Conservation (phyloP, 1,140 invertebrate genomes). For the Brachionus angularis region DNA sequence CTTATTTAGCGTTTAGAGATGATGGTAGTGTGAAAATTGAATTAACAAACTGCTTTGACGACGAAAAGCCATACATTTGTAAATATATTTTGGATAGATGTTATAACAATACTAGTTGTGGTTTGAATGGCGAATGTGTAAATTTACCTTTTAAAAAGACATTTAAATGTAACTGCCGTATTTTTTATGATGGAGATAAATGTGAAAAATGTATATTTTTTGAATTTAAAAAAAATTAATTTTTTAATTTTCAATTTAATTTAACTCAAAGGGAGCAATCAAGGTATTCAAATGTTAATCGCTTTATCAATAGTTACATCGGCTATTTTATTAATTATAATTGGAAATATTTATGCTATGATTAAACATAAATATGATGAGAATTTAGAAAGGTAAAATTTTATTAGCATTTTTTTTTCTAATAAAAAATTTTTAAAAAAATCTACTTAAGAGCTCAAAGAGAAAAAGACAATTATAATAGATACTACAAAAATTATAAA, state of each 20-base stretch:
- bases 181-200: slow-evolving; percentile 37
- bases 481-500: background rate
- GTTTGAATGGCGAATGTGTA: slow-evolving; percentile 16
- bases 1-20: slow-evolving; percentile 29
- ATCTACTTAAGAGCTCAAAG: too few relatives aligned
- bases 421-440: too few relatives aligned
- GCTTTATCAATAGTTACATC: slow-evolving; percentile 2
- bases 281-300: slow-evolving; percentile 34
- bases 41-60: slow-evolving; percentile 15
- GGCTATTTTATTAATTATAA: background rate
- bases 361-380: slow-evolving; percentile 1
- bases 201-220: slow-evolving; percentile 34
- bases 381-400: background rate
- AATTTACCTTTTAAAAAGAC: slow-evolving; percentile 17
- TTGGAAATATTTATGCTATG: background rate
- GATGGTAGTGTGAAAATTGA: slow-evolving; percentile 31
- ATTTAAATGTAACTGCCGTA: slow-evolving; percentile 29
- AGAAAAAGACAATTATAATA: too few relatives aligned
- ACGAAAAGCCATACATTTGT: slow-evolving; percentile 26
- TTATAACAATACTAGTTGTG: slow-evolving; percentile 37
- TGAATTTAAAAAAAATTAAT: background rate
- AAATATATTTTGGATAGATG: slow-evolving; percentile 40
- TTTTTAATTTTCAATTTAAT: background rate
- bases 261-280: slow-evolving; percentile 35
- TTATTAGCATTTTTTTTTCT: too few relatives aligned